Evolutionary conservation across 1,140 invertebrate genomes (phyloP).

Genomic region (Drosophila sp.): DNA sequence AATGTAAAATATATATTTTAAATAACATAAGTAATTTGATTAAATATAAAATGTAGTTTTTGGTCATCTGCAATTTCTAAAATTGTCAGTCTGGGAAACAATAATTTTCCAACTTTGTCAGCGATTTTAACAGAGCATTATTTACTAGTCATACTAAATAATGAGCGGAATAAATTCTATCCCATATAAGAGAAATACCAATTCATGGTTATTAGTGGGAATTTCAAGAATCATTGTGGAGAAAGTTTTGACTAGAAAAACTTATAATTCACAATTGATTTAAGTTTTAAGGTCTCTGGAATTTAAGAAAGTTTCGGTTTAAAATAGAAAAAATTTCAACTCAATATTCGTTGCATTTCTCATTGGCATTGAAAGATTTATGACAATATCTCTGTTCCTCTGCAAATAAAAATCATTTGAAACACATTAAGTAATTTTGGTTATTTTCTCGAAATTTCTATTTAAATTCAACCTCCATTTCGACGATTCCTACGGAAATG

Average conservation of each 20-base stretch:
- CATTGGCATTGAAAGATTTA: too few relatives aligned
- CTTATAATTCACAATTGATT: constrained; percentile 3
- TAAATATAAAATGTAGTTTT: neutral
- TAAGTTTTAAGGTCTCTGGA: neutral
- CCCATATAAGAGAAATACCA: neutral
- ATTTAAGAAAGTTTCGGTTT: neutral
- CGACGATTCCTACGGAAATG: constrained; percentile 1
- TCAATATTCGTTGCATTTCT: too few relatives aligned
- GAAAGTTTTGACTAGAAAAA: neutral
- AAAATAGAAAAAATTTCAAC: too few relatives aligned
- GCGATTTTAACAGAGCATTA: neutral
- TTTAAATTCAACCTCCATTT: neutral
- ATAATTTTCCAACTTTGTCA: neutral
- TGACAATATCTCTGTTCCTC: too few relatives aligned
- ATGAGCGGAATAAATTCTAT: constrained; percentile 6
- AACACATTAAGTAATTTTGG: too few relatives aligned
- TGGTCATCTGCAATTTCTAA: neutral
- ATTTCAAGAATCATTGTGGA: constrained; percentile 11
- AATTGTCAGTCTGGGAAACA: neutral
- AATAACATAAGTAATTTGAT: neutral
- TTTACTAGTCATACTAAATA: constrained; percentile 11
- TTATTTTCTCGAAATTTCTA: too few relatives aligned
- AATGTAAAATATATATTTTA: too few relatives aligned
- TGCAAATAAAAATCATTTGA: too few relatives aligned
- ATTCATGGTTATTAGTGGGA: neutral